Percentiles rank a stretch among this genome's conserved stretches.
These are phyloP conservation scores for Triplophysa tibetana DNA, from an alignment of 2,113 vertebrate genomes.

Conservation along the genomic window DNA sequence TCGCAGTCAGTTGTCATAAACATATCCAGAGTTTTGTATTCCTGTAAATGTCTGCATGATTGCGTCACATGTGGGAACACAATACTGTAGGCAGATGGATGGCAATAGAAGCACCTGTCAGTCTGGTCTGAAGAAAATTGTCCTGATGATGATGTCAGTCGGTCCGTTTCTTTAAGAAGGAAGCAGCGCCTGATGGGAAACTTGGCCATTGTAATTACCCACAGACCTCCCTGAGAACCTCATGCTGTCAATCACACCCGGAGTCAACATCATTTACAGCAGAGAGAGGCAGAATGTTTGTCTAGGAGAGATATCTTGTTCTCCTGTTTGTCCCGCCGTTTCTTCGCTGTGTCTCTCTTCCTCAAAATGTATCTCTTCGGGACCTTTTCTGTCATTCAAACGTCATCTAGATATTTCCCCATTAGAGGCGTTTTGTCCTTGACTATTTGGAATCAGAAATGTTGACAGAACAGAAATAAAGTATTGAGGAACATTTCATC, in stretches of 20 bases:
- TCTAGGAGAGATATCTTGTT: conserved; percentile 30
- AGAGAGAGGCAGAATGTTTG: conserved; percentile 34
- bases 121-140: conserved; percentile 13
- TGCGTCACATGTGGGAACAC: neutral
- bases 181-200: conserved; percentile 33
- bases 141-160: conserved; percentile 32
- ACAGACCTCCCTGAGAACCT: neutral
- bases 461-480: too few relatives aligned
- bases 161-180: conserved; percentile 29
- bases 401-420: neutral
- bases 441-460: too few relatives aligned
- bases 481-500: too few relatives aligned
- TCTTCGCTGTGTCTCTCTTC: conserved; percentile 3
- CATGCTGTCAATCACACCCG: conserved; percentile 38
- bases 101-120: neutral
- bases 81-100: neutral
- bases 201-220: conserved; percentile 40
- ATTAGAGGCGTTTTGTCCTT: too few relatives aligned
- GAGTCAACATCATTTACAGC: conserved; percentile 49
- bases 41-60: neutral
- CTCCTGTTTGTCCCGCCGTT: conserved; percentile 12
- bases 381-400: neutral
- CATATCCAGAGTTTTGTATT: neutral
- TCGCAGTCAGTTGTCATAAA: neutral
- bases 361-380: neutral